Evolutionary conservation across 2,797 vertebrate species (phyloP), one percentile per base, ranked within the genome.

Genomic region (Labeo calbasu): DNA sequence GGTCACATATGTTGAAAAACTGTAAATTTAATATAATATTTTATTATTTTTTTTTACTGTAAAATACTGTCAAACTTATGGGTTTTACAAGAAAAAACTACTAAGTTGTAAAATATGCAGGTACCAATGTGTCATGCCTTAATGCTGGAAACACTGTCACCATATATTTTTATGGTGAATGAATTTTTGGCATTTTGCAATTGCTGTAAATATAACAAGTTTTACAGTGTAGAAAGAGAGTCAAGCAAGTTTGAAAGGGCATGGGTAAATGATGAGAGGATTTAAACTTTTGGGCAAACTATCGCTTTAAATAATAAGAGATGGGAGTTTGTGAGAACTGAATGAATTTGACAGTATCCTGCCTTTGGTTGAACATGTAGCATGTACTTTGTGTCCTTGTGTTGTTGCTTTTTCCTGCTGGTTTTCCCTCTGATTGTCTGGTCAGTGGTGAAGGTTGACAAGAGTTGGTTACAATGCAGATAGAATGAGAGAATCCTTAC

Each of bases 221-320:
- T 53, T 53, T 51, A 75, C 25, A 32, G 70, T 17, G 9, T 51
- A 28, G 17, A 73, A 48, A 17, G n/a, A 51, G 48, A 50, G n/a
- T 46, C 5, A n/a, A 25, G 3, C 0, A 1, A 3, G 9, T 50
- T 75, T 73, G 28, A 76, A 23, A 40, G 7, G 2, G 9, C 12
- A 76, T 2, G 21, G 8, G 13, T 23, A 59, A 59, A 73, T 28
- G 1, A 72, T 72, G 19, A 14, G 28, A 57, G 13, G 32, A 57
- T 43, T 59, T 23, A 10, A 75, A 4, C 8, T 43, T 46, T 61
- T 46, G 36, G 32, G 55, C 10, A 25, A 61, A 46, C n/a, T 14
- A 61, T 61, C 36, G 23, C 14, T 59, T 77, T 61, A 86, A 87
- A 87, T 82, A 76, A 86, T 48, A 36, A 65, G 78, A 28, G n/a